phyloP scores from a whole-genome alignment of 2,797 vertebrate genomes.

The Pogonophryne albipinna region DNA sequence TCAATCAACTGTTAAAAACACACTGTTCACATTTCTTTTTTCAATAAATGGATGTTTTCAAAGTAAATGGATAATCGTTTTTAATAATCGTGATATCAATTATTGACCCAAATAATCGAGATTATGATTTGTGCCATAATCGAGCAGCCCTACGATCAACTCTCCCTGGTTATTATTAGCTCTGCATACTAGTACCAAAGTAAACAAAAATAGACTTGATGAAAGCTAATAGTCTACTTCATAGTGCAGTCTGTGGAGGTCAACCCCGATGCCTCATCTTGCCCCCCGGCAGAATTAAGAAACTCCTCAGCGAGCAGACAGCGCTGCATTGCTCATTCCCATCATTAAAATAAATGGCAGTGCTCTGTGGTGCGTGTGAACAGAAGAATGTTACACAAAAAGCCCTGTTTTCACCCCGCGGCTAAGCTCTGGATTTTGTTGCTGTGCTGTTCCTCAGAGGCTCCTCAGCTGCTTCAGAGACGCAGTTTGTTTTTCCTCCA shows the following conservation, averaged over 20 bases:
- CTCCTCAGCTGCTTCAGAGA: constrained; percentile 49
- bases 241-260: constrained; percentile 63
- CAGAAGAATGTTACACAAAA: constrained; percentile 35
- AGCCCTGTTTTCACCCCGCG: constrained; percentile 32
- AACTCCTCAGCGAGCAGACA: constrained; percentile 56
- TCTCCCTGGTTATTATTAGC: constrained; percentile 45
- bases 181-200: constrained; percentile 6
- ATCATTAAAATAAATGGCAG: constrained; percentile 71
- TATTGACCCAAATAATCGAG: no score
- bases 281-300: constrained; percentile 61
- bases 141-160: no score
- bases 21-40: no score
- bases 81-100: no score
- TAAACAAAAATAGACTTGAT: constrained; percentile 50
- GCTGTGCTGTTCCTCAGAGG: constrained; percentile 48
- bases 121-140: no score
- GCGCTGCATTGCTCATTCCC: constrained; percentile 61
- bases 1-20: no score
- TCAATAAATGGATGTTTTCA: no score
- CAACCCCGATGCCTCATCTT: constrained; percentile 37
- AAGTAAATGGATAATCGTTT: no score
- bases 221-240: constrained; percentile 54
- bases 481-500: constrained; percentile 31
- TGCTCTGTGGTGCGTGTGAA: constrained; percentile 51
- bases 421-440: constrained; percentile 60